Conservation (phyloP, 92 coral and sea anemone species). For the Zoanthus solanderi region DNA sequence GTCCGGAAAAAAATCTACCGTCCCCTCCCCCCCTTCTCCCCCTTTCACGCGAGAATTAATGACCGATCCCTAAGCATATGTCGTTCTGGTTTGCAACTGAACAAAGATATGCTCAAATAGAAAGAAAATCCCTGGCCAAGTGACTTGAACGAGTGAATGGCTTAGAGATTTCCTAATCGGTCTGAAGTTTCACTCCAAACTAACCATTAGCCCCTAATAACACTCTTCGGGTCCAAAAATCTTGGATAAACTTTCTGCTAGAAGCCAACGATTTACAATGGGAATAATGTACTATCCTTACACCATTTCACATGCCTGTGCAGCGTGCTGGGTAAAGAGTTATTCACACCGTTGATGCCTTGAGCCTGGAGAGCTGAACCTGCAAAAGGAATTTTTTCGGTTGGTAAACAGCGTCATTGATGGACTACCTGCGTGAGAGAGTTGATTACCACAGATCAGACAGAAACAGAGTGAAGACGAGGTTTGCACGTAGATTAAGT, state of each 20-base stretch:
- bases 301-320: too few relatives aligned
- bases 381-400: slow-evolving; percentile 25
- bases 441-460: slow-evolving; percentile 23
- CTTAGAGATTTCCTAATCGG: neutral
- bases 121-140: too few relatives aligned
- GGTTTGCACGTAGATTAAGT: slow-evolving; percentile 13
- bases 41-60: too few relatives aligned
- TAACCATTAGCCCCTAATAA: too few relatives aligned
- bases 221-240: too few relatives aligned
- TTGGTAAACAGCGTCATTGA: slow-evolving; percentile 20
- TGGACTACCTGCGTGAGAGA: slow-evolving; percentile 30
- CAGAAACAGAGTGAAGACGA: slow-evolving; percentile 43
- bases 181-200: neutral
- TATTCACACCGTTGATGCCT: neutral
- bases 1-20: too few relatives aligned
- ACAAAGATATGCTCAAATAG: too few relatives aligned
- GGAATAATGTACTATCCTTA: too few relatives aligned
- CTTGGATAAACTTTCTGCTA: too few relatives aligned
- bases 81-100: too few relatives aligned
- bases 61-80: too few relatives aligned
- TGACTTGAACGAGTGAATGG: neutral
- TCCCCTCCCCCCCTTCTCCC: too few relatives aligned
- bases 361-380: slow-evolving; percentile 18
- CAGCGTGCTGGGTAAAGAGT: neutral
- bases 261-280: neutral